Evolutionary conservation across 1,140 invertebrate species (phyloP).

Genomic region (Andricus grossulariae): DNA sequence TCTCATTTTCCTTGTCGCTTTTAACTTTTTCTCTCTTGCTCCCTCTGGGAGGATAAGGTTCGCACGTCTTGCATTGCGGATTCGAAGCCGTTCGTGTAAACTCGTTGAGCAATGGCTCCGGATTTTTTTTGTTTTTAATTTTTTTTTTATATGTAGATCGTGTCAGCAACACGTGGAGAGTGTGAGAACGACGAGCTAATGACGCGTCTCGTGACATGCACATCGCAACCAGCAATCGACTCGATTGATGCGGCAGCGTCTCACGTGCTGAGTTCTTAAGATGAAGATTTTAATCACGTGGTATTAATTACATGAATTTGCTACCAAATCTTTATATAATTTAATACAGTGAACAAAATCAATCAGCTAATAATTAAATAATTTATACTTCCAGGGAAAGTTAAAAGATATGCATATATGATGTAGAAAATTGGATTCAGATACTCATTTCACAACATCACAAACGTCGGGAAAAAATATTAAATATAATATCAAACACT

Average conservation of each 20-base stretch:
- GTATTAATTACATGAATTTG: too few relatives aligned
- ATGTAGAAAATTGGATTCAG: too few relatives aligned
- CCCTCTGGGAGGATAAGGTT: not conserved
- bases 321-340: too few relatives aligned
- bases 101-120: constrained; percentile 66
- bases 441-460: too few relatives aligned
- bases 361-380: too few relatives aligned
- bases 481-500: too few relatives aligned
- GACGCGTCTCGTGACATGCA: constrained; percentile 43
- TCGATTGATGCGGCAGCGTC: not conserved
- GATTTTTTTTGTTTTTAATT: constrained; percentile 53
- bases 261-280: too few relatives aligned
- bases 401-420: too few relatives aligned
- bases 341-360: too few relatives aligned
- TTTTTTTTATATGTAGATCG: constrained; percentile 55
- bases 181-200: constrained; percentile 70
- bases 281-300: too few relatives aligned
- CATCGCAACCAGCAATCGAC: not conserved
- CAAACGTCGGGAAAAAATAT: too few relatives aligned
- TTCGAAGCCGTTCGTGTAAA: constrained; percentile 51
- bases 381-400: too few relatives aligned
- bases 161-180: constrained; percentile 64
- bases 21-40: constrained; percentile 40
- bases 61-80: constrained; percentile 8
- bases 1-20: constrained; percentile 44